These are phyloP conservation scores for Creontiades dilutus DNA, from an alignment of 2,888 invertebrate species.

Conservation along the genomic window DNA sequence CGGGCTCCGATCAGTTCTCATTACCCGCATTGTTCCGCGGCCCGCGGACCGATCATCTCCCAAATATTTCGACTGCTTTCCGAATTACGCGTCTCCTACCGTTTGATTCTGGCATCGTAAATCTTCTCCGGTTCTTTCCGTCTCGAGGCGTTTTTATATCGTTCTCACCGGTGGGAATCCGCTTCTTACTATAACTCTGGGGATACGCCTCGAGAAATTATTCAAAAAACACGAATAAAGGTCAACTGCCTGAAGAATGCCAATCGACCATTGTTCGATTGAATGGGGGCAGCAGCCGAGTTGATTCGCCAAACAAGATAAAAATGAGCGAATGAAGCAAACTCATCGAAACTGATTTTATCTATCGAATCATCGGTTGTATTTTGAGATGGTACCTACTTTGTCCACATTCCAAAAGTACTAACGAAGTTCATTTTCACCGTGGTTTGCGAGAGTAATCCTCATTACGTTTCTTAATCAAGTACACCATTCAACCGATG, in stretches of 20 bases:
- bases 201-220: conserved; percentile 54
- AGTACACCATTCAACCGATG: no score
- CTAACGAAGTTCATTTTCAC: no score
- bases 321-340: neutral
- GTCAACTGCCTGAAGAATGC: conserved; percentile 60
- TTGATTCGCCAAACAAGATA: neutral
- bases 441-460: no score
- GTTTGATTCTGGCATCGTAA: conserved; percentile 46
- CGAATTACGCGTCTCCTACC: conserved; percentile 22
- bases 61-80: conserved; percentile 61
- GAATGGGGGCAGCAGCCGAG: neutral
- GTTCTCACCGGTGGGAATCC: conserved; percentile 42
- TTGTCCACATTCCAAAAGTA: no score
- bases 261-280: conserved; percentile 66
- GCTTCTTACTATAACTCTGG: neutral
- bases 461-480: no score
- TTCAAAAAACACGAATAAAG: conserved; percentile 63
- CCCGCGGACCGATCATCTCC: conserved; percentile 50
- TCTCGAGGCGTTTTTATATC: neutral
- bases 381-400: no score
- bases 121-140: conserved; percentile 37
- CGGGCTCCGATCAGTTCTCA: conserved; percentile 55
- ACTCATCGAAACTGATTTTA: no score
- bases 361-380: no score
- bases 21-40: conserved; percentile 46